Evolutionary conservation across 2,797 vertebrate genomes (phyloP), one percentile per base, ranked within the genome.

Genomic region (Botia kubotai): DNA sequence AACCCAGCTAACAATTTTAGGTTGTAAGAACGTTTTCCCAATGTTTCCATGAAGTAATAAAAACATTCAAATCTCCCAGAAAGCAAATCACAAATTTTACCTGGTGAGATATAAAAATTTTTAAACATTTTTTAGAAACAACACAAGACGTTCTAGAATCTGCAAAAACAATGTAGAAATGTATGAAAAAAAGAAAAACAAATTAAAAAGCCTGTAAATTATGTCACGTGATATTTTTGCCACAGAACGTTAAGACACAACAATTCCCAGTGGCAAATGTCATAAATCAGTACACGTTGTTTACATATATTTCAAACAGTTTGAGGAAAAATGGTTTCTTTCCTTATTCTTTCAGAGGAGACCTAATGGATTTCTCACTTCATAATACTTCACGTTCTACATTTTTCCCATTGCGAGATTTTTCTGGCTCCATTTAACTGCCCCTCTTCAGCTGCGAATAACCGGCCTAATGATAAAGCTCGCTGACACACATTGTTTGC

Each of bases 401-500:
- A 91, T 87, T 84, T 84, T 90, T 91, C 89, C 81, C 88, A 90
- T 91, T 88, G 82, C 70, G 82, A 81, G 76, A 77, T 4, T 79
- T 84, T 82, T 79, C 57, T 46, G 80, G 85, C 87, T 86, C 52
- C 70, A 85, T 88, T 88, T 81, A 77, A 80, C 86, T 86, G 88
- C 87, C 87, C 87, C 39, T 29, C 57, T 67, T 73, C 57, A 73
- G 36, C 36, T 58, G 17, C 26, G 26, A n/a, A 88, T 83, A 86
- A 82, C 3, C 85, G 86, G 75, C 67, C 83, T 43, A 58, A 29
- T 11, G 86, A 91, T 87, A 87, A 91, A 89, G 87, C 88, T 84
- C 90, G 86, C 86, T 93, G 92, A 93, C 92, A 90, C 85, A 87
- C 83, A 92, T 93, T 93, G 92, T 94, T 93, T 91, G 84, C 86